A percentile compares a stretch with the other conserved stretches of the same genome.
These are phyloP conservation scores for Crotalus viridis DNA, from an alignment of 2,113 vertebrate species.

Conservation along the genomic window DNA sequence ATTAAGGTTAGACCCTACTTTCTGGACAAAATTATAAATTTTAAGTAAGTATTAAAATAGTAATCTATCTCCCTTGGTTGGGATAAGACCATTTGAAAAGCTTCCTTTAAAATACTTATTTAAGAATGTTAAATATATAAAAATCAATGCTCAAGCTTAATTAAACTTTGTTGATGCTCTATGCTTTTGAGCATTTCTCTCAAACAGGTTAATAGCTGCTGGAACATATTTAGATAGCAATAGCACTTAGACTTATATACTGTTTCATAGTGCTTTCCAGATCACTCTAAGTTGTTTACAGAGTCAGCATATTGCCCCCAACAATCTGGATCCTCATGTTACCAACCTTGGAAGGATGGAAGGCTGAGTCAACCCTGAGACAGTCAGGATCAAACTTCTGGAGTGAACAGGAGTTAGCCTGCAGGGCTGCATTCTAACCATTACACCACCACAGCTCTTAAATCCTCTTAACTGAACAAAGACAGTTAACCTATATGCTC, in stretches of 20 bases:
- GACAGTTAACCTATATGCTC: neutral
- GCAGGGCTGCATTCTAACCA: no score
- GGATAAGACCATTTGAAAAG: neutral
- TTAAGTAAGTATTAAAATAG: neutral
- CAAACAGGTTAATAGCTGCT: neutral
- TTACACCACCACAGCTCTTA: no score
- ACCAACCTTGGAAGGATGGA: no score
- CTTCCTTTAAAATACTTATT: neutral
- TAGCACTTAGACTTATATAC: no score
- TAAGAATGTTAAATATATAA: neutral
- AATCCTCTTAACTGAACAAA: neutral
- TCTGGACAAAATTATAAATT: neutral
- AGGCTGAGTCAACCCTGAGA: no score
- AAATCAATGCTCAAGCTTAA: neutral
- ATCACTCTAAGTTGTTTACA: no score
- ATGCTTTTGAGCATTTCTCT: neutral
- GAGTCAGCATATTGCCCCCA: no score
- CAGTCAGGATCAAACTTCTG: no score
- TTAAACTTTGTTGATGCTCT: neutral
- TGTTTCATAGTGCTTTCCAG: no score
- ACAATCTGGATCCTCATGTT: no score
- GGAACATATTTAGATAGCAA: neutral
- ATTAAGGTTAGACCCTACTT: neutral
- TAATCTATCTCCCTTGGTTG: neutral
- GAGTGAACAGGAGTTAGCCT: no score